These are phyloP conservation scores for Leistus spinibarbis DNA, from an alignment of 2,888 invertebrate genomes.

Conservation along the genomic window DNA sequence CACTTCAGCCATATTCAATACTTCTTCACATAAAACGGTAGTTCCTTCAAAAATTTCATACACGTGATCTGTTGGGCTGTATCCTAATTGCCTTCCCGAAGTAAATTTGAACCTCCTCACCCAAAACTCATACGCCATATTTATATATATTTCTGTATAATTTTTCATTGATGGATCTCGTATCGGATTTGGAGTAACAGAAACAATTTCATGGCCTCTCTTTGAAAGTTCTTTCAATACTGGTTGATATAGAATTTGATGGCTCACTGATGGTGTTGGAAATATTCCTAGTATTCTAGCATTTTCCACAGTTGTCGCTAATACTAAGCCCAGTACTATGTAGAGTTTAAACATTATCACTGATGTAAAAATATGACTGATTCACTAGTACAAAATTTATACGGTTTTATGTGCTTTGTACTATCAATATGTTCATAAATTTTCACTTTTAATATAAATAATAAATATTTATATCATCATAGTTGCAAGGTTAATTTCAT, in stretches of 20 bases:
- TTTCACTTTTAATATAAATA: too few relatives aligned
- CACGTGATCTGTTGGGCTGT: not conserved
- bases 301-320: not conserved
- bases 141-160: not conserved
- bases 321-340: not conserved
- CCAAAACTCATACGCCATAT: not conserved
- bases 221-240: slow-evolving; percentile 47
- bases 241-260: slow-evolving; percentile 47
- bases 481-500: too few relatives aligned
- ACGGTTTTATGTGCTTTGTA: too few relatives aligned
- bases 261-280: slow-evolving; percentile 48
- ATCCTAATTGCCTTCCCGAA: not conserved
- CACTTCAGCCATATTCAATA: not conserved
- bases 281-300: slow-evolving; percentile 47
- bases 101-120: not conserved
- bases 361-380: not conserved
- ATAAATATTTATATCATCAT: too few relatives aligned
- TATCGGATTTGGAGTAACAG: slow-evolving; percentile 49
- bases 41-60: not conserved
- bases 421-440: too few relatives aligned
- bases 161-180: slow-evolving; percentile 37
- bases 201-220: slow-evolving; percentile 51
- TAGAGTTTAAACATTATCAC: not conserved
- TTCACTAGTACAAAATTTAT: too few relatives aligned
- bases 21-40: not conserved